phyloP scores from a whole-genome alignment of 2,888 invertebrate species.

The Onthophagus sagittarius region DNA sequence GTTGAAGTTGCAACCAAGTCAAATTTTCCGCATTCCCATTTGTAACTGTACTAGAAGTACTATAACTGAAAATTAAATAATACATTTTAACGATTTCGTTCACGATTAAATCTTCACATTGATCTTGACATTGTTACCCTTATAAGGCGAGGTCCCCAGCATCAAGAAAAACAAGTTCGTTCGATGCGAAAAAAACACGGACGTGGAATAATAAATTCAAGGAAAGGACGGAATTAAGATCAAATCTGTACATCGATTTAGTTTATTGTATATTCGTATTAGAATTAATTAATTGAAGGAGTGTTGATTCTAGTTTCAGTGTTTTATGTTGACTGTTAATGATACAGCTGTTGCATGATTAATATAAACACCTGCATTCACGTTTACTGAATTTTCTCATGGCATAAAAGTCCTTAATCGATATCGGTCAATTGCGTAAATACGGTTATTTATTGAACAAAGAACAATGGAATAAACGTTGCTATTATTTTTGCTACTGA shows the following conservation, averaged over 20 bases:
- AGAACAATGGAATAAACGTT: neutral
- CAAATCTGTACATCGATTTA: neutral
- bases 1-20: conserved; percentile 80
- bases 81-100: neutral
- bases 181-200: neutral
- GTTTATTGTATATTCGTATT: too few species aligned
- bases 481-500: neutral
- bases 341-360: neutral
- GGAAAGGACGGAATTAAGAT: neutral
- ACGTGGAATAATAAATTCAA: neutral
- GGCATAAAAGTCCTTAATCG: neutral
- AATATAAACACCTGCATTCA: neutral
- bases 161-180: neutral
- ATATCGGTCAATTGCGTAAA: neutral
- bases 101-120: neutral
- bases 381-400: neutral
- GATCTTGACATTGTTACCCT: conserved; percentile 10
- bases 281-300: too few species aligned
- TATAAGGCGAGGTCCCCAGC: neutral
- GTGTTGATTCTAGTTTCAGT: too few species aligned
- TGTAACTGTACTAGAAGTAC: conserved; percentile 8
- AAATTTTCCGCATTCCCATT: conserved; percentile 41
- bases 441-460: too few species aligned
- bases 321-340: neutral
- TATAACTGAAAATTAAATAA: conserved; percentile 15